Evolutionary conservation across 92 coral and sea anemone species (phyloP).

Genomic region (Zoanthus gigantus): DNA sequence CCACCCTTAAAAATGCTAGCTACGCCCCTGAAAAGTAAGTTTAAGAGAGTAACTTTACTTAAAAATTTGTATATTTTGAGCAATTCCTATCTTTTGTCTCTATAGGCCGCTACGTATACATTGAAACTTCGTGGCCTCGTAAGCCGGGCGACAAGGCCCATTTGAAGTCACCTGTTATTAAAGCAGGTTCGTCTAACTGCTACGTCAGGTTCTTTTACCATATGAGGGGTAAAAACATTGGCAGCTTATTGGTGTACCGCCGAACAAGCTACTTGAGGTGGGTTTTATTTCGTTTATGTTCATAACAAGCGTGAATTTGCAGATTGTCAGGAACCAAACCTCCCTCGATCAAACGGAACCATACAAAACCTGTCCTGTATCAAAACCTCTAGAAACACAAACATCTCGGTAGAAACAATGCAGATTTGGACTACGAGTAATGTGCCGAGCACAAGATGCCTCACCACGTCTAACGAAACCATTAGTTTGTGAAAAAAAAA

Average conservation of each 20-base stretch:
- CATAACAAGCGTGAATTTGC: not conserved
- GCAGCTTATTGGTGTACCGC: conserved; percentile 80
- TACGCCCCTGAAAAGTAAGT: no score
- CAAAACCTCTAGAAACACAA: no score
- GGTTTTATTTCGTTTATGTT: not conserved
- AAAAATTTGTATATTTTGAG: no score
- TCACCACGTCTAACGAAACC: no score
- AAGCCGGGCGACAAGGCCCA: conserved; percentile 93
- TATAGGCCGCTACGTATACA: conserved; percentile 91
- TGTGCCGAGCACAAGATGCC: no score
- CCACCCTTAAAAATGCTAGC: no score
- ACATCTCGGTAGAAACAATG: no score
- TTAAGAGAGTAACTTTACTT: no score
- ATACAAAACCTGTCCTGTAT: no score
- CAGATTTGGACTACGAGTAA: no score
- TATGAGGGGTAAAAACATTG: conserved; percentile 92
- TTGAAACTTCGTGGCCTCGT: conserved; percentile 97
- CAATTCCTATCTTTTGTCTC: not conserved
- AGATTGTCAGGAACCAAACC: not conserved
- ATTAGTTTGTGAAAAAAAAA: no score
- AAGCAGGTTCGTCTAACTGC: conserved; percentile 75
- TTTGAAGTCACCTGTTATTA: conserved; percentile 84
- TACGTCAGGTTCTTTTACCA: conserved; percentile 92
- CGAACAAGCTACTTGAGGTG: conserved; percentile 43
- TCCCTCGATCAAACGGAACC: no score